phyloP scores from a whole-genome alignment of 1,140 invertebrate species.

The Thaumatotibia leucotreta region DNA sequence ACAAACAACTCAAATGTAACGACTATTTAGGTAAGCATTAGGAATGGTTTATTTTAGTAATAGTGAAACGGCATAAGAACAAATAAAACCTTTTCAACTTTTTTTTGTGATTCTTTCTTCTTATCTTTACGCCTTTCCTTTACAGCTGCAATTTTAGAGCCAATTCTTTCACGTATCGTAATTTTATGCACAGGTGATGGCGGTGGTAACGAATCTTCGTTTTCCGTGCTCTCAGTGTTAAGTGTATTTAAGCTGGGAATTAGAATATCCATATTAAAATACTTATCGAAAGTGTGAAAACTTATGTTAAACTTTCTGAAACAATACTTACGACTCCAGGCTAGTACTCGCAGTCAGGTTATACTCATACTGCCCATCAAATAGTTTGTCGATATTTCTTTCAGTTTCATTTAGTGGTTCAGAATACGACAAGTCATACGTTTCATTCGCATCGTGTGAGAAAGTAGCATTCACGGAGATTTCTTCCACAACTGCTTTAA shows the following conservation, averaged over 20 bases:
- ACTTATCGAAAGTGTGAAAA: neutral
- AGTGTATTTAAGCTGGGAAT: conserved; percentile 49
- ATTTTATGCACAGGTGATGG: conserved; percentile 29
- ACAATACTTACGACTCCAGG: conserved; percentile 65
- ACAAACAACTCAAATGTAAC: too few species aligned
- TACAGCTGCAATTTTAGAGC: conserved; percentile 36
- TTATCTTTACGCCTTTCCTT: conserved; percentile 35
- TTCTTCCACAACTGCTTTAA: conserved; percentile 1
- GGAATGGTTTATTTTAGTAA: too few species aligned
- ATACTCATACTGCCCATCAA: conserved; percentile 27
- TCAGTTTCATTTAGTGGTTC: conserved; percentile 25
- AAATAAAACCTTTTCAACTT: conserved; percentile 51
- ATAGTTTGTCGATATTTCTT: conserved; percentile 30
- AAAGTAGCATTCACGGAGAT: conserved; percentile 18
- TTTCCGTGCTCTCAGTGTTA: conserved; percentile 24
- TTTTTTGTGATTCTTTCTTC: conserved; percentile 39
- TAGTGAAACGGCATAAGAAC: too few species aligned
- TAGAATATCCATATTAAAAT: neutral
- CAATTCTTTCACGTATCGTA: conserved; percentile 46
- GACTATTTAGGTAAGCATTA: too few species aligned
- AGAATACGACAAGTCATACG: conserved; percentile 27
- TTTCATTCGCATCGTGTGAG: neutral
- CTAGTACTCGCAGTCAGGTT: conserved; percentile 34
- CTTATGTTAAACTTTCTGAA: too few species aligned
- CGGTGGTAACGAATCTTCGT: conserved; percentile 36